A percentile compares a stretch with the other conserved stretches of the same genome.
Evolutionary conservation across 2,888 invertebrate genomes (phyloP).

Genomic region (Muschampia plurimacula): DNA sequence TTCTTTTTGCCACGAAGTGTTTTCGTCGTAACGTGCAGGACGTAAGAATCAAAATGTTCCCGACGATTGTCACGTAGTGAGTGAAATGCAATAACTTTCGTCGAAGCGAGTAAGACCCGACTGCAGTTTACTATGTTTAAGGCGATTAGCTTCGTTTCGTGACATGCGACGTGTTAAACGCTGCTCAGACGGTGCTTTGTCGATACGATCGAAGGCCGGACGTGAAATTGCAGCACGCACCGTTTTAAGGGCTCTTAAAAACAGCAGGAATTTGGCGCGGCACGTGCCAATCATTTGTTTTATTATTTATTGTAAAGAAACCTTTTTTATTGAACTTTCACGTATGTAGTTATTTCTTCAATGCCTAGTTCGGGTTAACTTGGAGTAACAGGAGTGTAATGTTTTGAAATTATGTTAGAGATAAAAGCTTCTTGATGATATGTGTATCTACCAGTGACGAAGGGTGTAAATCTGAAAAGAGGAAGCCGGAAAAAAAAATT

Average conservation of each 20-base stretch:
- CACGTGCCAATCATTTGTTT: slow-evolving; percentile 16
- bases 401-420: too few species aligned
- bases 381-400: too few species aligned
- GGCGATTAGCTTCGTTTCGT: slow-evolving; percentile 37
- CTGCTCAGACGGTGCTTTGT: slow-evolving; percentile 24
- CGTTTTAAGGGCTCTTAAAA: slow-evolving; percentile 26
- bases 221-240: slow-evolving; percentile 33
- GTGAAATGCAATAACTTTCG: slow-evolving; percentile 4
- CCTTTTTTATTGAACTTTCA: not conserved
- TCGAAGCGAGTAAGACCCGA: not conserved
- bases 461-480: too few species aligned
- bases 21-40: not conserved
- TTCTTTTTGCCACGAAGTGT: not conserved
- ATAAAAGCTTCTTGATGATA: too few species aligned
- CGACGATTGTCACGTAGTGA: not conserved
- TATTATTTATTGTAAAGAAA: not conserved
- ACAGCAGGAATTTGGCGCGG: not conserved
- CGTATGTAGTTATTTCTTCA: not conserved
- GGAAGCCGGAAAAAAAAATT: too few species aligned
- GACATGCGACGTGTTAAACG: slow-evolving; percentile 16
- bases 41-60: not conserved
- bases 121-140: slow-evolving; percentile 21
- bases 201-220: slow-evolving; percentile 23
- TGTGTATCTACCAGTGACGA: too few species aligned
- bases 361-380: too few species aligned